A percentile compares a stretch with the other conserved stretches of the same genome.
Conservation (phyloP, 2,113 vertebrate species). For the Pavo muticus region DNA sequence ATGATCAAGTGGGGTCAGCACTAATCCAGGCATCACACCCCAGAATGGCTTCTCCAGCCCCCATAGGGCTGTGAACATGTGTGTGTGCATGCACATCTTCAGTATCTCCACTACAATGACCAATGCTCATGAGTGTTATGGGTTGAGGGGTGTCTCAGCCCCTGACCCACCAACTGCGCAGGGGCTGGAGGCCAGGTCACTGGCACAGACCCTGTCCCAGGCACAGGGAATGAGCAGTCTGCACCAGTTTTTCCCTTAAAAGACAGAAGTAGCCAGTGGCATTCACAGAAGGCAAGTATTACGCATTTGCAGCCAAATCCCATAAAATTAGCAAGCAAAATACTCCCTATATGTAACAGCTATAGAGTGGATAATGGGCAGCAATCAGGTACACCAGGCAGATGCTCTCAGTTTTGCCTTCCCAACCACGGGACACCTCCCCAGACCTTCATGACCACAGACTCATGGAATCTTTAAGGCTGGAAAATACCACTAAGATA, state of each 20-base stretch:
- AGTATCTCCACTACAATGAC: background rate
- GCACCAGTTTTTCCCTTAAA: background rate
- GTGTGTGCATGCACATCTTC: background rate
- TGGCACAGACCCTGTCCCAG: background rate
- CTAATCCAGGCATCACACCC: accelerated
- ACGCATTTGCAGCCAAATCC: background rate
- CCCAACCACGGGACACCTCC: background rate
- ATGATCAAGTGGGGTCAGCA: background rate
- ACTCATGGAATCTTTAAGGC: no score
- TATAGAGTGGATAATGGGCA: background rate
- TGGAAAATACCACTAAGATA: no score
- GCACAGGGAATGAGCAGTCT: background rate
- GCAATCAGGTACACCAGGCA: background rate
- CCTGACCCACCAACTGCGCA: background rate
- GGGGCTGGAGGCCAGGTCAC: background rate
- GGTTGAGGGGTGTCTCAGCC: background rate
- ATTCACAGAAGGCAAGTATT: background rate
- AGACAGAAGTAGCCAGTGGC: background rate
- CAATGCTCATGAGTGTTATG: background rate
- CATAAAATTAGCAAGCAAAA: background rate
- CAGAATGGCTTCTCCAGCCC: background rate
- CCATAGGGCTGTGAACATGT: background rate
- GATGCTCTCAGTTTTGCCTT: background rate
- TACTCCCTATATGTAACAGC: background rate
- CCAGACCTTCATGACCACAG: background rate